Percentiles rank a stretch among this genome's conserved stretches.
phyloP scores from a whole-genome alignment of 2,113 vertebrate genomes.

The Morone saxatilis region DNA sequence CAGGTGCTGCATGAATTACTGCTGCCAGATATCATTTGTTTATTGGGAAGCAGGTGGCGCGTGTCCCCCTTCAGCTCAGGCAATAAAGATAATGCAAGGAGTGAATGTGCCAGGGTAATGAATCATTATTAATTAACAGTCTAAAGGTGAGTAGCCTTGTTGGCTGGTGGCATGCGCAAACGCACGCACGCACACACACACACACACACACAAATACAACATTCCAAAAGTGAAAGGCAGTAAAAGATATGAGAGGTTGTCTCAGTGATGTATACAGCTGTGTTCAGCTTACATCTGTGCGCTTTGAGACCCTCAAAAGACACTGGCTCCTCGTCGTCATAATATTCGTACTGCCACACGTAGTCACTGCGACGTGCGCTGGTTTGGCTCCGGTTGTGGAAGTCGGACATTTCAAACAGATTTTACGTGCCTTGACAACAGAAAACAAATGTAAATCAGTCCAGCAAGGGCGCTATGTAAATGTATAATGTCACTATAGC shows the following conservation, averaged over 20 bases:
- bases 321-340: constrained; percentile 92
- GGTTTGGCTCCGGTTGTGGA: constrained; percentile 85
- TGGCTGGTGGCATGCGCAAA: background rate
- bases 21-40: background rate
- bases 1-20: background rate
- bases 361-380: constrained; percentile 88
- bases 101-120: background rate
- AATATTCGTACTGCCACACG: constrained; percentile 96
- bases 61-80: background rate
- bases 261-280: background rate
- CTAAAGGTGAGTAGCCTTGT: background rate
- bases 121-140: constrained; percentile 16
- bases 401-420: constrained; percentile 85
- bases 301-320: constrained; percentile 96
- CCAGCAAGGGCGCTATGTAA: background rate
- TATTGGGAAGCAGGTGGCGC: background rate
- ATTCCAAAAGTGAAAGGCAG: background rate
- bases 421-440: background rate
- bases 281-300: constrained; percentile 91
- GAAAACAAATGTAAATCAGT: background rate
- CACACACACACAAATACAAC: background rate
- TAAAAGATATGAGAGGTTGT: background rate
- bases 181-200: background rate
- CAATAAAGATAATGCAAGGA: constrained; percentile 5
- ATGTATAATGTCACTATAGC: too few species aligned